Percentiles rank a stretch among this genome's conserved stretches.
Conservation (phyloP, 2,888 invertebrate species). For the Epinotia demarniana region DNA sequence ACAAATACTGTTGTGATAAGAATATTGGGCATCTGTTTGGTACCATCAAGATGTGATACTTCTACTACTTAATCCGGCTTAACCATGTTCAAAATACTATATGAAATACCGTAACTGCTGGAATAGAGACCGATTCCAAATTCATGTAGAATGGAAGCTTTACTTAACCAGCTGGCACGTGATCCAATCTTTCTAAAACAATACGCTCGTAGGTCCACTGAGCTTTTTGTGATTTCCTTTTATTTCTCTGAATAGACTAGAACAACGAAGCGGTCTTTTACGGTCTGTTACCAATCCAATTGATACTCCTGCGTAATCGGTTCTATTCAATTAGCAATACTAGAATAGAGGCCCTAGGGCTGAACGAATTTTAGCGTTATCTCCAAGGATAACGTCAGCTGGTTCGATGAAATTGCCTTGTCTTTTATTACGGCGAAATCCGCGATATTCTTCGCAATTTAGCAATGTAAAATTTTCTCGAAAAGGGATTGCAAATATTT, state of each 20-base stretch:
- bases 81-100: not conserved
- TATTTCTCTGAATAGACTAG: not conserved
- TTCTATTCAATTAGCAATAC: not conserved
- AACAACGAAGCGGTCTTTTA: not conserved
- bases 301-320: not conserved
- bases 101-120: not conserved
- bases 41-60: not conserved
- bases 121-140: not conserved
- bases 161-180: not conserved
- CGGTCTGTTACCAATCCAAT: not conserved
- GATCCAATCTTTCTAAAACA: not conserved
- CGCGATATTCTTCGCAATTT: no score
- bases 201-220: not conserved
- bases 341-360: not conserved
- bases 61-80: not conserved
- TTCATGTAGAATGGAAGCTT: not conserved
- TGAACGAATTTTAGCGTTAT: not conserved
- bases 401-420: no score
- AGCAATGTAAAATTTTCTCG: no score
- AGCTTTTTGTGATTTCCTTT: not conserved
- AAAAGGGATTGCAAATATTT: no score
- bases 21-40: slow-evolving; percentile 1
- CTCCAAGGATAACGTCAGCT: no score
- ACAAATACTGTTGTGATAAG: slow-evolving; percentile 28
- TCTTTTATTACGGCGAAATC: no score